Evolutionary conservation across 35 echinoderm and acorn worm species (phyloP).

Genomic region (Lytechinus pictus): DNA sequence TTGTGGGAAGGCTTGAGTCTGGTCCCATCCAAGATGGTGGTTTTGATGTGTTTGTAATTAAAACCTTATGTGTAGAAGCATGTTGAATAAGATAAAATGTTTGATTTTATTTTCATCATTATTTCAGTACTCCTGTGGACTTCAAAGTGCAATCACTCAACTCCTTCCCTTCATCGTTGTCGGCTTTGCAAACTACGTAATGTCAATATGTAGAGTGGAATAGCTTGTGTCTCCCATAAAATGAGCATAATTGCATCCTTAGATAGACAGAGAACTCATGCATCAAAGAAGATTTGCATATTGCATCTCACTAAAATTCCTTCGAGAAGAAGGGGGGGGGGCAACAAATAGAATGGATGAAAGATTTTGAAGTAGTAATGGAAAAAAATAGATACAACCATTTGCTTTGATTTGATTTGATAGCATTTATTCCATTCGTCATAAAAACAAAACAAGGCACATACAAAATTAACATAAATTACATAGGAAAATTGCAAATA

Average conservation of each 20-base stretch:
- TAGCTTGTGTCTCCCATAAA: neutral
- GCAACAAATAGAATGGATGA: neutral
- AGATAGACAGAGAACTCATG: neutral
- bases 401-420: no score
- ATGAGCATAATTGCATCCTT: neutral
- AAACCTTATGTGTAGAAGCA: no score
- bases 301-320: neutral
- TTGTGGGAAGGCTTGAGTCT: no score
- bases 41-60: no score
- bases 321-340: neutral
- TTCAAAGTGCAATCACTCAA: neutral
- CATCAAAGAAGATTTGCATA: neutral
- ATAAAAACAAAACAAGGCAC: no score
- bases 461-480: no score
- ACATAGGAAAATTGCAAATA: no score
- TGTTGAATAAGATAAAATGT: no score
- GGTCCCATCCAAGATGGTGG: no score
- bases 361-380: neutral
- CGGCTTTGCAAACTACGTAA: neutral
- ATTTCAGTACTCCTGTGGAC: neutral
- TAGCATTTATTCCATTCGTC: no score
- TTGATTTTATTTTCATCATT: neutral
- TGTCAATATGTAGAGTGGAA: neutral
- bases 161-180: neutral
- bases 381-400: neutral